A percentile compares a stretch with the other conserved stretches of the same genome.
These are phyloP conservation scores for Erinaceus europaeus DNA, from an alignment of 2,113 vertebrate genomes.

Conservation along the genomic window DNA sequence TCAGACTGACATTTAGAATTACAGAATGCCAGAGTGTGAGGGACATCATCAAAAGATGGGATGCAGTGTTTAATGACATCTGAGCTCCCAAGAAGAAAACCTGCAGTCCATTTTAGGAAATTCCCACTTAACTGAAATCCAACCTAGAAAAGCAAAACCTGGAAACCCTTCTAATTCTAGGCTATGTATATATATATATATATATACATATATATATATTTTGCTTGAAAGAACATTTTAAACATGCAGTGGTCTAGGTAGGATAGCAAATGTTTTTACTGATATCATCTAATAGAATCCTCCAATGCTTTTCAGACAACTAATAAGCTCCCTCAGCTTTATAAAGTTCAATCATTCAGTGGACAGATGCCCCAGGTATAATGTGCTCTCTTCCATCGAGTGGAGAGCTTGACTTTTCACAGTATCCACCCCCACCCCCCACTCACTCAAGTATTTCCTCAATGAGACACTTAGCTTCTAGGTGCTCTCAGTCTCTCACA, in stretches of 20 bases:
- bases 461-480: background rate
- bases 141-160: background rate
- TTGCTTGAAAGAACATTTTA: background rate
- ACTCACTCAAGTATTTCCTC: background rate
- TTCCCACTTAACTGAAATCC: background rate
- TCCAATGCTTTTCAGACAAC: background rate
- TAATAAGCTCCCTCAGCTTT: background rate
- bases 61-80: background rate
- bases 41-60: background rate
- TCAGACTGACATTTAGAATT: constrained; percentile 46
- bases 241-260: background rate
- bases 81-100: constrained; percentile 23
- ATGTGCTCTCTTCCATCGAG: too few relatives aligned
- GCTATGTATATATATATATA: too few relatives aligned
- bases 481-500: background rate
- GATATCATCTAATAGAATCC: background rate
- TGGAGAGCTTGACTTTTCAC: background rate
- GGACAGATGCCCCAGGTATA: background rate
- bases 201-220: too few relatives aligned
- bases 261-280: background rate
- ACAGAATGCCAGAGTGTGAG: background rate
- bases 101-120: background rate
- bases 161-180: background rate
- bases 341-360: background rate
- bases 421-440: background rate